Evolutionary conservation across 2,888 invertebrate species (phyloP).

Genomic region (Thymelicus acteon): DNA sequence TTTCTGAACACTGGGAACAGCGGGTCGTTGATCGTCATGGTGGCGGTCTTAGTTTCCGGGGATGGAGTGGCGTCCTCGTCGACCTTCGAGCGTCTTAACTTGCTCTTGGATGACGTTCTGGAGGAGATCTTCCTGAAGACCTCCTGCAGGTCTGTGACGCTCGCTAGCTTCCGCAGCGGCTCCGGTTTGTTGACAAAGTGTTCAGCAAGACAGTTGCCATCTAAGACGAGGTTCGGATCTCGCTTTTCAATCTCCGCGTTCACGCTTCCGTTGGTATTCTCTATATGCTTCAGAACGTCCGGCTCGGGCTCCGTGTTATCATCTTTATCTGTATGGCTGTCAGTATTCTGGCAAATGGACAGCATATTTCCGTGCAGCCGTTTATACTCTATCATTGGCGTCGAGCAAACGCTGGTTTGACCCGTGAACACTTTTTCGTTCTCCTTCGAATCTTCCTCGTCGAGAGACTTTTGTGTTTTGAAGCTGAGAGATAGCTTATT

Average conservation of each 20-base stretch:
- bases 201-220: conserved; percentile 75
- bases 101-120: conserved; percentile 84
- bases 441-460: conserved; percentile 84
- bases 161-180: conserved; percentile 77
- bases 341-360: conserved; percentile 89
- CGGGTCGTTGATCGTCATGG: conserved; percentile 91
- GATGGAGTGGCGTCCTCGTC: conserved; percentile 63
- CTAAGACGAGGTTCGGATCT: conserved; percentile 67
- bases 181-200: conserved; percentile 80
- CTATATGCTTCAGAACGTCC: conserved; percentile 72
- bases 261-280: conserved; percentile 62
- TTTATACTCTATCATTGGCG: conserved; percentile 91
- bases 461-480: conserved; percentile 83
- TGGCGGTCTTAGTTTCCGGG: conserved; percentile 74
- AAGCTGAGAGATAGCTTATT: conserved; percentile 85
- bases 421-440: conserved; percentile 85
- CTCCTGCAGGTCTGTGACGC: conserved; percentile 87
- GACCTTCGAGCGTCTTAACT: conserved; percentile 63
- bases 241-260: conserved; percentile 63
- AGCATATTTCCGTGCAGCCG: conserved; percentile 89
- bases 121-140: conserved; percentile 84
- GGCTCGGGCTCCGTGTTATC: conserved; percentile 63
- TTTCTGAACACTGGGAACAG: conserved; percentile 90
- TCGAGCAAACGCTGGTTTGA: conserved; percentile 91
- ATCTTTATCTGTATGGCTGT: conserved; percentile 69